Evolutionary conservation across 2,113 vertebrate species (phyloP).

Genomic region (Oxyura jamaicensis): DNA sequence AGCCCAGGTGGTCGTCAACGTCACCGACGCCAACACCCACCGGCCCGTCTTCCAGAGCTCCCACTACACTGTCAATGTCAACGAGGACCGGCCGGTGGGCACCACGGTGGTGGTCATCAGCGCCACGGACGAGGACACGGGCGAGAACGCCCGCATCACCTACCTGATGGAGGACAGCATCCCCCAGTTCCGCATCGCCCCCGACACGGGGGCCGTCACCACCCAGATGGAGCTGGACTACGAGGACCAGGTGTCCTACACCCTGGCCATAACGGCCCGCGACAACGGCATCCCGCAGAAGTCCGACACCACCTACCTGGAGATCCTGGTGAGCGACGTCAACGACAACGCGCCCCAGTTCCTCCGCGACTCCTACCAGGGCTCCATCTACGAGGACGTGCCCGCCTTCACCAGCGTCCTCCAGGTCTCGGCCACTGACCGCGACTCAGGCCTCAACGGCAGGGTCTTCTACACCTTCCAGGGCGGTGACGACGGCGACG

Average conservation of each 20-base stretch:
- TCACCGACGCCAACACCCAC: slow-evolving; percentile 96
- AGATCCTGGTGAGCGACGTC: slow-evolving; percentile 94
- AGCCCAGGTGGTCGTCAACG: slow-evolving; percentile 87
- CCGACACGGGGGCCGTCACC: slow-evolving; percentile 89
- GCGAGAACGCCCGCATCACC: slow-evolving; percentile 93
- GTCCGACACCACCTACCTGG: slow-evolving; percentile 96
- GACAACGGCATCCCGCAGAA: slow-evolving; percentile 98
- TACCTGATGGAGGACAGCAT: slow-evolving; percentile 98
- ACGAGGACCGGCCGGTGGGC: slow-evolving; percentile 87
- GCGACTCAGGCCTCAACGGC: slow-evolving; percentile 91
- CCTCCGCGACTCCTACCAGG: slow-evolving; percentile 87
- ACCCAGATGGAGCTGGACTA: slow-evolving; percentile 95
- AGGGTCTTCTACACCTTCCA: slow-evolving; percentile 96
- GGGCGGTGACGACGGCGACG: slow-evolving; percentile 91
- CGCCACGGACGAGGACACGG: slow-evolving; percentile 93
- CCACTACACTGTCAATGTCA: slow-evolving; percentile 92
- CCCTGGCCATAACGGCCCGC: slow-evolving; percentile 91
- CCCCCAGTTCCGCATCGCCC: slow-evolving; percentile 92
- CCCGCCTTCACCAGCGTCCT: slow-evolving; percentile 91
- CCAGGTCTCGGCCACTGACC: slow-evolving; percentile 92
- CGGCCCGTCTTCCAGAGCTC: slow-evolving; percentile 97
- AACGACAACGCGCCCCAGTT: slow-evolving; percentile 95
- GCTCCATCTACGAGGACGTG: slow-evolving; percentile 91
- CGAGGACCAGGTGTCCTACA: slow-evolving; percentile 96
- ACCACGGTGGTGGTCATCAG: slow-evolving; percentile 95